phyloP scores from a whole-genome alignment of 1,140 invertebrate species.

The Gyrodactylus bullatarudis region DNA sequence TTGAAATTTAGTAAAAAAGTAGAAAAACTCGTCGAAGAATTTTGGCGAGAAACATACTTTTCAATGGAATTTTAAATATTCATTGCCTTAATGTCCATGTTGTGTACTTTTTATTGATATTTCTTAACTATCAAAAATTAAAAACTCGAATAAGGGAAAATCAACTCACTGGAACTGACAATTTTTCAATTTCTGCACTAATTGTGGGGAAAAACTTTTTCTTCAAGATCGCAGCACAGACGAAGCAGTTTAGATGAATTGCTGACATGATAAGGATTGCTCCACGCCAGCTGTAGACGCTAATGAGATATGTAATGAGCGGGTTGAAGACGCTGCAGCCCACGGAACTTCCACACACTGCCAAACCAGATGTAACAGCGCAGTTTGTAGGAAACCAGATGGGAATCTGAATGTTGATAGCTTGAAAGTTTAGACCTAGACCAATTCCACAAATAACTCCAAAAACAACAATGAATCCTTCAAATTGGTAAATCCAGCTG shows the following conservation, averaged over 20 bases:
- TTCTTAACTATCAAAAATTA: too few species aligned
- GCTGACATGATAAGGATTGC: neutral
- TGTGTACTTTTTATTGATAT: too few species aligned
- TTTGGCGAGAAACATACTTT: too few species aligned
- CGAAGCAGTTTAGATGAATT: neutral
- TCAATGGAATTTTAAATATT: too few species aligned
- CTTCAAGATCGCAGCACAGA: neutral
- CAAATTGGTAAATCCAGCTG: neutral
- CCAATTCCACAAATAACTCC: neutral
- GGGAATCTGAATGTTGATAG: neutral
- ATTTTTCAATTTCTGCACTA: too few species aligned
- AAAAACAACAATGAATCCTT: neutral
- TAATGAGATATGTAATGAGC: neutral
- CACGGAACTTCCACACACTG: neutral
- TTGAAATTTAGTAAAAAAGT: too few species aligned
- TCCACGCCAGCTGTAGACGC: neutral
- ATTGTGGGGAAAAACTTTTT: too few species aligned
- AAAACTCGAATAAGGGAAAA: too few species aligned
- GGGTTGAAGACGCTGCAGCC: neutral
- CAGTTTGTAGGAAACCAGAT: neutral
- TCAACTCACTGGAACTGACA: too few species aligned
- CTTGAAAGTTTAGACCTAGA: neutral
- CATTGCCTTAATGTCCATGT: too few species aligned
- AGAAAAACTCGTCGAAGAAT: too few species aligned
- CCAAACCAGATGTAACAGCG: neutral